These are phyloP conservation scores for Mycetomoellerius zeteki DNA, from an alignment of 1,140 invertebrate genomes.

Conservation along the genomic window DNA sequence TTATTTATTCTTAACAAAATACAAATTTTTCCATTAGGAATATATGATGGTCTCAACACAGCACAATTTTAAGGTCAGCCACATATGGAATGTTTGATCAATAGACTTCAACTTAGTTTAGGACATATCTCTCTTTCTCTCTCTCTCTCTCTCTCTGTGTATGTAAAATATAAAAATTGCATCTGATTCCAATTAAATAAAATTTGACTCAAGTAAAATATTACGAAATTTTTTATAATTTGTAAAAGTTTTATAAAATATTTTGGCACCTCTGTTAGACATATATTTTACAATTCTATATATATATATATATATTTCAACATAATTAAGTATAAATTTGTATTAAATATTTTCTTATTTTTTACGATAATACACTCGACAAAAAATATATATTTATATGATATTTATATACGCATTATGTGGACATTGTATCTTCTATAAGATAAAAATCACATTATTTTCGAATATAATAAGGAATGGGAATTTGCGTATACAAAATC, in stretches of 20 bases:
- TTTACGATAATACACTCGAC: background rate
- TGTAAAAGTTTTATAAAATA: constrained; percentile 33
- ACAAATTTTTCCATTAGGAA: constrained; percentile 15
- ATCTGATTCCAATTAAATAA: background rate
- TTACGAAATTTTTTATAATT: background rate
- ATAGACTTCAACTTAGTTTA: background rate
- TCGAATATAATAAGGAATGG: background rate
- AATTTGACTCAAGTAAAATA: constrained; percentile 18
- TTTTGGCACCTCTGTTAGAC: background rate
- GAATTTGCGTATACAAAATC: constrained; percentile 6
- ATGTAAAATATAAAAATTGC: constrained; percentile 11
- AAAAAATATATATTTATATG: constrained; percentile 3
- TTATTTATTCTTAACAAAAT: constrained; percentile 50
- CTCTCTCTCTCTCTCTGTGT: background rate
- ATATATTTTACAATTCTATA: background rate
- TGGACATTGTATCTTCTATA: background rate
- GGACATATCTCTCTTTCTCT: background rate
- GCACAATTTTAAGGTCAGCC: background rate
- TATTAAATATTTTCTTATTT: constrained; percentile 17
- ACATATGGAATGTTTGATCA: constrained; percentile 44
- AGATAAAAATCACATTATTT: constrained; percentile 18
- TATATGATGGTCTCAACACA: background rate
- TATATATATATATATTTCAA: background rate
- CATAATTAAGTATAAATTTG: constrained; percentile 8
- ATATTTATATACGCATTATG: background rate